Percentiles rank a stretch among this genome's conserved stretches.
Conservation (phyloP, 2,888 invertebrate genomes). For the Morinoia aosen region DNA sequence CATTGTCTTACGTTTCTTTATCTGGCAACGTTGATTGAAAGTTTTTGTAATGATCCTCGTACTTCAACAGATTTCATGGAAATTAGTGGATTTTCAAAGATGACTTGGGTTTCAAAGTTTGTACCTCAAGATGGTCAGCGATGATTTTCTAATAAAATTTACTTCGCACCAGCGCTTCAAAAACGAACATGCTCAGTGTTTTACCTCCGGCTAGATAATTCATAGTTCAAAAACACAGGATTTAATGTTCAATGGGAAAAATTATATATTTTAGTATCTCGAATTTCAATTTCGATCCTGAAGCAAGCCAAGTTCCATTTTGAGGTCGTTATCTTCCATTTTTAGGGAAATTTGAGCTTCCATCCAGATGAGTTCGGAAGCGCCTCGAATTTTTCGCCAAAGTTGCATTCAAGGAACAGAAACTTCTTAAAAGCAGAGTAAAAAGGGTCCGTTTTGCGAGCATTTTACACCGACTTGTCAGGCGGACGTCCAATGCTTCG, state of each 20-base stretch:
- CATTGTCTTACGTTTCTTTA: neutral
- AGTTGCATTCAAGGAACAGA: slow-evolving; percentile 3
- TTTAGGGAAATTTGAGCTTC: neutral
- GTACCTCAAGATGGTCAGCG: too few relatives aligned
- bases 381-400: neutral
- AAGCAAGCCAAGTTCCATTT: neutral
- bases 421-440: neutral
- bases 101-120: too few relatives aligned
- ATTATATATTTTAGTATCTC: neutral
- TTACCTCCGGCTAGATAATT: neutral
- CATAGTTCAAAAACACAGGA: neutral
- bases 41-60: neutral
- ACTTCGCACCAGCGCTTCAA: neutral
- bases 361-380: slow-evolving; percentile 10
- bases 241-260: neutral
- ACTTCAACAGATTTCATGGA: neutral
- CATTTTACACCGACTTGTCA: neutral
- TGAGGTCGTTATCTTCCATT: neutral
- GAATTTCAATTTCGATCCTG: neutral
- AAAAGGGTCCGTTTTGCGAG: neutral
- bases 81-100: neutral
- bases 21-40: neutral
- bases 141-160: too few relatives aligned
- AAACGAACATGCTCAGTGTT: neutral
- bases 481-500: neutral